Evolutionary conservation across 1,140 invertebrate species (phyloP).

Genomic region (Rhagoletis zephyria): DNA sequence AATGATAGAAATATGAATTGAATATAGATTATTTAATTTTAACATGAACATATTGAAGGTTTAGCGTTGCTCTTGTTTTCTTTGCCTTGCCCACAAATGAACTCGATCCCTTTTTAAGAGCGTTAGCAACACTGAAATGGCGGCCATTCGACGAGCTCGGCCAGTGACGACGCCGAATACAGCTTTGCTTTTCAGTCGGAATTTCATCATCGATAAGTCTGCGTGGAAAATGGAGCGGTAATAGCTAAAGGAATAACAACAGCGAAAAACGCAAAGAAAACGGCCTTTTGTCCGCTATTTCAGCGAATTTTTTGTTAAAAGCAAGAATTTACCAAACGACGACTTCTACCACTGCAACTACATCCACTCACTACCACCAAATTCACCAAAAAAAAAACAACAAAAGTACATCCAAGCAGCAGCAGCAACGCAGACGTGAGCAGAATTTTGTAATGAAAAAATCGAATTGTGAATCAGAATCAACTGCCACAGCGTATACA

Average conservation of each 20-base stretch:
- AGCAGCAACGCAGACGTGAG: constrained; percentile 52
- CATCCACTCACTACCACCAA: constrained; percentile 54
- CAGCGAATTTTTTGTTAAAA: constrained; percentile 63
- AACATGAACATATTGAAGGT: too few relatives aligned
- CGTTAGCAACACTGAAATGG: background rate
- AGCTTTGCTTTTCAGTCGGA: constrained; percentile 60
- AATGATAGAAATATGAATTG: too few relatives aligned
- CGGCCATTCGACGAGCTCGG: constrained; percentile 27
- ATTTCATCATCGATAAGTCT: constrained; percentile 69
- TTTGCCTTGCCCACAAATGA: too few relatives aligned
- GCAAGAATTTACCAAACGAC: constrained; percentile 54
- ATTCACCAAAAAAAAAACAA: constrained; percentile 56
- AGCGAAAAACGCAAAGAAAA: constrained; percentile 73
- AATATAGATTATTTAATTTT: too few relatives aligned
- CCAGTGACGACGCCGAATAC: background rate
- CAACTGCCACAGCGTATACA: constrained; percentile 39
- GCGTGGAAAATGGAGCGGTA: constrained; percentile 74
- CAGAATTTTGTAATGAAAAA: constrained; percentile 56
- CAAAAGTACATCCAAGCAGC: constrained; percentile 36
- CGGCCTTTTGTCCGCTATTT: constrained; percentile 75
- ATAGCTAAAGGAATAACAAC: constrained; percentile 69
- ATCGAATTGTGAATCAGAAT: constrained; percentile 48
- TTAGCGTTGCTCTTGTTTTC: too few relatives aligned
- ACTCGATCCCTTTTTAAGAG: background rate
- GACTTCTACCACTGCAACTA: constrained; percentile 54